Conservation (phyloP, 2,797 vertebrate genomes). For the Alectoris magna region DNA sequence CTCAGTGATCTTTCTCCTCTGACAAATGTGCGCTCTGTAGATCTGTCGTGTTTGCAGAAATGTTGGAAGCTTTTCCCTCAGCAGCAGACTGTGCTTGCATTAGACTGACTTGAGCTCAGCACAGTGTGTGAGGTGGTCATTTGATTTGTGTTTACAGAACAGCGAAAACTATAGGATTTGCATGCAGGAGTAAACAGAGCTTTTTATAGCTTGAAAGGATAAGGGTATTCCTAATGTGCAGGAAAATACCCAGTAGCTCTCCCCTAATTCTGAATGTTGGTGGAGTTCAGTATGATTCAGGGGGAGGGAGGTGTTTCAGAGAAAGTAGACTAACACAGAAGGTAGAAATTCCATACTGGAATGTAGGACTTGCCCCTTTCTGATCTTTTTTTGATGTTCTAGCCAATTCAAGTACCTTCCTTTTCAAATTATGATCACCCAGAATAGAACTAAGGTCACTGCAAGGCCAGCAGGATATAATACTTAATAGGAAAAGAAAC, state of each 20-base stretch:
- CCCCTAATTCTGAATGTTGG: neutral
- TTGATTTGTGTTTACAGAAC: neutral
- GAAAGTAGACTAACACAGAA: neutral
- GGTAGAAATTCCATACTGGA: neutral
- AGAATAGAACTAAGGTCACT: neutral
- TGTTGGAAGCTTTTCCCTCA: neutral
- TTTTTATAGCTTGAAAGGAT: neutral
- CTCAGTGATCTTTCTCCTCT: neutral
- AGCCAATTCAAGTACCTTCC: neutral
- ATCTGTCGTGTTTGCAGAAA: neutral
- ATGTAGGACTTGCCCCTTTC: neutral
- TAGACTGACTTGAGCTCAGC: neutral
- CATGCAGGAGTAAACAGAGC: accelerated
- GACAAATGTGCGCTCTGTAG: accelerated
- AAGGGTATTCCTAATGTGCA: neutral
- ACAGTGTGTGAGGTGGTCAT: accelerated
- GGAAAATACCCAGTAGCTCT: neutral
- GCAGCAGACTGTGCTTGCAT: neutral
- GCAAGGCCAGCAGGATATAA: neutral
- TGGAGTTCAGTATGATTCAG: neutral
- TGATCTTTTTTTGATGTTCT: neutral
- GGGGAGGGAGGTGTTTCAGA: neutral
- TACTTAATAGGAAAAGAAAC: neutral
- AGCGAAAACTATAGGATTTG: neutral
- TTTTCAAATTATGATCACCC: neutral